Percentiles rank a stretch among this genome's conserved stretches.
Evolutionary conservation across 1,140 invertebrate species (phyloP).

Genomic region (Stegodyphus mimosarum): DNA sequence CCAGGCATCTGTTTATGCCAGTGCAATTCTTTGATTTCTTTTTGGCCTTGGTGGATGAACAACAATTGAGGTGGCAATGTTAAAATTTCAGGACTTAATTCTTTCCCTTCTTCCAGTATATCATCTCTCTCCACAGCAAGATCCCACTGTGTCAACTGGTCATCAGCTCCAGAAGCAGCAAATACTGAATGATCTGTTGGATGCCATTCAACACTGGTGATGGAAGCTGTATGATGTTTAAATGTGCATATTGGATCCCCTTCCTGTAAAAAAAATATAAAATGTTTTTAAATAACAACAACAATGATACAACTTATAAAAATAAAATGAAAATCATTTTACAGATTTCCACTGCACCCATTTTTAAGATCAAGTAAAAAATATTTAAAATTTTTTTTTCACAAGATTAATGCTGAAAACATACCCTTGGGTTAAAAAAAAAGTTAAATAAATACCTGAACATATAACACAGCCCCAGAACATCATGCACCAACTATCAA

Average conservation of each 20-base stretch:
- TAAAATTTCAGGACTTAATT: constrained; percentile 69
- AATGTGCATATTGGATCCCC: constrained; percentile 86
- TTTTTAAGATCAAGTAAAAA: too few species aligned
- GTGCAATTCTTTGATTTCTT: constrained; percentile 97
- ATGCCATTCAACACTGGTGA: constrained; percentile 96
- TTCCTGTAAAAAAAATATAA: constrained; percentile 66
- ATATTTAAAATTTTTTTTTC: too few species aligned
- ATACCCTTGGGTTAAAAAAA: too few species aligned
- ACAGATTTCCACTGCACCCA: too few species aligned
- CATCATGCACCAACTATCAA: too few species aligned
- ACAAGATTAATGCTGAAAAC: too few species aligned
- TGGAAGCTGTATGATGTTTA: constrained; percentile 90
- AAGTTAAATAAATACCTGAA: too few species aligned
- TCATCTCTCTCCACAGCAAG: constrained; percentile 87
- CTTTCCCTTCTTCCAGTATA: constrained; percentile 72
- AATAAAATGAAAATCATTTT: too few species aligned
- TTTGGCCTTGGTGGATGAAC: constrained; percentile 98
- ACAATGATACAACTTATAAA: too few species aligned
- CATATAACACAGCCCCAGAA: too few species aligned
- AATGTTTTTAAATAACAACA: too few species aligned
- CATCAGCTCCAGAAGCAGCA: constrained; percentile 91
- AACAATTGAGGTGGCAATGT: constrained; percentile 91
- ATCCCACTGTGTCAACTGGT: constrained; percentile 98
- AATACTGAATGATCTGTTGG: constrained; percentile 91
- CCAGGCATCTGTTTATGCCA: constrained; percentile 97